Conservation (phyloP, 2,797 vertebrate species). For the Catostomus latipinnis region DNA sequence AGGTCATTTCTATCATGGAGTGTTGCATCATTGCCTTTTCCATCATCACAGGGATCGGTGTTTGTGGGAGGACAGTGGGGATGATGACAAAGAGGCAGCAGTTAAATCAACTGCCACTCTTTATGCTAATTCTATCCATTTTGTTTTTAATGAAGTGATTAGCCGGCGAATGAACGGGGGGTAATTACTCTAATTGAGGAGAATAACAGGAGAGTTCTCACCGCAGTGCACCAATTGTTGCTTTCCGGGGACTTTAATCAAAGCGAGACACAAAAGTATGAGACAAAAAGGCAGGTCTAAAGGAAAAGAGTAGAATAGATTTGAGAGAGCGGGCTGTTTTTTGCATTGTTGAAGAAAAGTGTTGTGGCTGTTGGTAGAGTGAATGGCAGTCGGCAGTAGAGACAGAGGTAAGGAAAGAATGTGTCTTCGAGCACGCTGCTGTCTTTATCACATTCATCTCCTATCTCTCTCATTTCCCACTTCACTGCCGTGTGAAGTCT, state of each 20-base stretch:
- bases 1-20: constrained; percentile 2
- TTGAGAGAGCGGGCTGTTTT: constrained; percentile 14
- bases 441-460: constrained; percentile 70
- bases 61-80: constrained; percentile 43
- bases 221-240: constrained; percentile 61
- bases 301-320: constrained; percentile 32
- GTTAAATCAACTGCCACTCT: constrained; percentile 79
- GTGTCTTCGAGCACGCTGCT: constrained; percentile 58
- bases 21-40: constrained; percentile 9
- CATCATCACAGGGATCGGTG: constrained; percentile 40
- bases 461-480: constrained; percentile 71
- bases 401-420: constrained; percentile 66
- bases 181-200: constrained; percentile 83
- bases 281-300: constrained; percentile 35
- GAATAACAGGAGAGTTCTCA: constrained; percentile 76
- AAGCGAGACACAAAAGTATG: constrained; percentile 32
- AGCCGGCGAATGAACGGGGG: constrained; percentile 78
- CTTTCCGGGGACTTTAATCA: constrained; percentile 66
- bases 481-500: constrained; percentile 58
- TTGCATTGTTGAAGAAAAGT: constrained; percentile 23
- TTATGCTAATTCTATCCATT: constrained; percentile 82
- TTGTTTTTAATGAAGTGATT: constrained; percentile 87
- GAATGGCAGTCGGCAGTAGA: constrained; percentile 25
- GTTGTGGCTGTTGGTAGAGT: constrained; percentile 27
- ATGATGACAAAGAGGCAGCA: constrained; percentile 72